phyloP scores from a whole-genome alignment of 2,797 vertebrate genomes.

The Microhierax caerulescens region DNA sequence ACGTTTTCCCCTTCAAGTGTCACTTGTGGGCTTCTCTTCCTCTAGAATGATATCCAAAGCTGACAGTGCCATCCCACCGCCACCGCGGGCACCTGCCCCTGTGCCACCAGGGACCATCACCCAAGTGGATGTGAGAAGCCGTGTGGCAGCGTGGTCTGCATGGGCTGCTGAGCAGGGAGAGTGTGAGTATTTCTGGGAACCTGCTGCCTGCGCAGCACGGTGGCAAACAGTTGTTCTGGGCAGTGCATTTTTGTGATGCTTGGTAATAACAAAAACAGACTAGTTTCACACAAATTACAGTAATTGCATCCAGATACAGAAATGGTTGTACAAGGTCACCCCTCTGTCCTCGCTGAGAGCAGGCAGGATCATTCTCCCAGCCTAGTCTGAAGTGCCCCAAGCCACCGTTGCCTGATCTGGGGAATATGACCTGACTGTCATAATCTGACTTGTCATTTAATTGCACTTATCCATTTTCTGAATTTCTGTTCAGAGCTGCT shows the following conservation, averaged over 20 bases:
- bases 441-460: background rate
- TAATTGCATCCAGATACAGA: background rate
- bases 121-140: conserved; percentile 84
- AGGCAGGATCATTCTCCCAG: background rate
- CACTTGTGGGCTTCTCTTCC: background rate
- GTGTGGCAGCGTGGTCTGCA: conserved; percentile 87
- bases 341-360: background rate
- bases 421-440: background rate
- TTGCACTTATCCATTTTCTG: background rate
- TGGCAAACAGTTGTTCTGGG: background rate
- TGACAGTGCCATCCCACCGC: conserved; percentile 86
- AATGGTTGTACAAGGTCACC: background rate
- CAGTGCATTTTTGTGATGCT: background rate
- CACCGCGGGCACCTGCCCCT: conserved; percentile 85
- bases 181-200: conserved; percentile 77
- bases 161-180: conserved; percentile 88
- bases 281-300: fast-evolving
- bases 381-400: background rate
- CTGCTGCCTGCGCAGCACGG: fast-evolving
- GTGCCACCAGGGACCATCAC: conserved; percentile 79
- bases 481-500: background rate
- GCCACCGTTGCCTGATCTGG: background rate
- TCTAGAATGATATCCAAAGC: conserved; percentile 89
- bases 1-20: background rate
- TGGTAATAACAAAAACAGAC: fast-evolving